phyloP scores from a whole-genome alignment of 2,113 vertebrate genomes.

The Leucosticte australis region DNA sequence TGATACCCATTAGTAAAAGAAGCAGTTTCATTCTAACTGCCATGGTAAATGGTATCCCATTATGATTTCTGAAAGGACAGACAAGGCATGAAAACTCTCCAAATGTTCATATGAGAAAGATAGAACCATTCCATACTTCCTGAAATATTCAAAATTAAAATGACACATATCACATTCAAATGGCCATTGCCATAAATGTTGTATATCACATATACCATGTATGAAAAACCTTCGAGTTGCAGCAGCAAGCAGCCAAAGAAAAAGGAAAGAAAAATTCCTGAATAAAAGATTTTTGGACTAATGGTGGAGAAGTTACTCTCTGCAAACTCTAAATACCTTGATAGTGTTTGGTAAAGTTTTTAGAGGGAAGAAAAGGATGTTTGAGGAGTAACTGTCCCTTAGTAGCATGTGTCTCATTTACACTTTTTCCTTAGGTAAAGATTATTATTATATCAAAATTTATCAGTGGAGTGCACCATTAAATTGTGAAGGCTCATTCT shows the following conservation, averaged over 20 bases:
- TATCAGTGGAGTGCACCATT: background rate
- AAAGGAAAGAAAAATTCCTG: background rate
- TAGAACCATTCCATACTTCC: background rate
- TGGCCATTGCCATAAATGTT: background rate
- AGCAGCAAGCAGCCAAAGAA: background rate
- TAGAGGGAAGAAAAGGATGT: background rate
- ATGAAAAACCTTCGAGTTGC: background rate
- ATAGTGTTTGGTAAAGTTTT: background rate
- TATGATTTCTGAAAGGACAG: background rate
- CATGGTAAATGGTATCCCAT: fast-evolving
- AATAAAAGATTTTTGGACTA: background rate
- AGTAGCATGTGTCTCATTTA: background rate
- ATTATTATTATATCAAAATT: background rate
- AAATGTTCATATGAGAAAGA: background rate
- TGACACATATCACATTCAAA: background rate
- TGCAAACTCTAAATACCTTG: background rate
- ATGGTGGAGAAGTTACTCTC: background rate
- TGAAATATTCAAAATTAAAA: background rate
- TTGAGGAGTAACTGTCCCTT: background rate
- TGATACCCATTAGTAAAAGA: background rate
- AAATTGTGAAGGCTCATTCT: background rate
- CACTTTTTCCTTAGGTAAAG: background rate
- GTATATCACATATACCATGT: background rate
- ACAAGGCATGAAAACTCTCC: background rate
- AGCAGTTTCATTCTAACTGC: background rate